Evolutionary conservation across 2,888 invertebrate genomes (phyloP).

Genomic region (Dynastes maya): DNA sequence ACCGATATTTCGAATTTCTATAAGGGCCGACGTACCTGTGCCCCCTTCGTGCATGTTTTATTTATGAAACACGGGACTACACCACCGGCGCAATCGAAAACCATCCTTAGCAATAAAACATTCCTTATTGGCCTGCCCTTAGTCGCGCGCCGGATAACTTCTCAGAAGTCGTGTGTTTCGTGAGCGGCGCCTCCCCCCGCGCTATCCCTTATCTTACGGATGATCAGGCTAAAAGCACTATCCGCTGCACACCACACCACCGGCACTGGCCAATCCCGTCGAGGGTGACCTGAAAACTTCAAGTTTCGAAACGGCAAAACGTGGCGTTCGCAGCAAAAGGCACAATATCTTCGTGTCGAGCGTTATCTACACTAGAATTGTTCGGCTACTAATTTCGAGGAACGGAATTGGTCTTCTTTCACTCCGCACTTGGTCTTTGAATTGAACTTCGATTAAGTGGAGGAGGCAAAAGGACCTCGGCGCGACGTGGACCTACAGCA

Average conservation of each 20-base stretch:
- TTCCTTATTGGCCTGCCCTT: conserved; percentile 30
- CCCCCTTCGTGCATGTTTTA: conserved; percentile 33
- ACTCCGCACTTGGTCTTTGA: not conserved
- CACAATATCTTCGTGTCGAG: conserved; percentile 30
- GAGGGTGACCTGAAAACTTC: conserved; percentile 33
- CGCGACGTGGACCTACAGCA: not conserved
- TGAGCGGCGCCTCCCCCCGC: not conserved
- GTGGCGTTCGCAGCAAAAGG: conserved; percentile 21
- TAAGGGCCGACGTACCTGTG: conserved; percentile 21
- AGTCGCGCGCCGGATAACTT: conserved; percentile 36
- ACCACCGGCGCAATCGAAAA: conserved; percentile 36
- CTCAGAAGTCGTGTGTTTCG: conserved; percentile 42
- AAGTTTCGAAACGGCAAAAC: conserved; percentile 24
- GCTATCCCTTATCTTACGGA: conserved; percentile 38
- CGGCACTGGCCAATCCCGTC: not conserved
- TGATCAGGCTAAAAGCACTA: conserved; percentile 45
- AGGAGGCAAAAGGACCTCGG: conserved; percentile 12
- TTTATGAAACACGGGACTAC: conserved; percentile 40
- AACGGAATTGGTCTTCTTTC: conserved; percentile 35
- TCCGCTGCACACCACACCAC: conserved; percentile 10
- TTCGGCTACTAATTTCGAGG: conserved; percentile 35
- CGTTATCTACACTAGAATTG: conserved; percentile 41
- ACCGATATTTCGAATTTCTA: conserved; percentile 37
- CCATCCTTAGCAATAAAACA: conserved; percentile 41
- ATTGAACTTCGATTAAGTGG: conserved; percentile 32